phyloP scores from a whole-genome alignment of 2,888 invertebrate genomes.

The Zygaena filipendulae region DNA sequence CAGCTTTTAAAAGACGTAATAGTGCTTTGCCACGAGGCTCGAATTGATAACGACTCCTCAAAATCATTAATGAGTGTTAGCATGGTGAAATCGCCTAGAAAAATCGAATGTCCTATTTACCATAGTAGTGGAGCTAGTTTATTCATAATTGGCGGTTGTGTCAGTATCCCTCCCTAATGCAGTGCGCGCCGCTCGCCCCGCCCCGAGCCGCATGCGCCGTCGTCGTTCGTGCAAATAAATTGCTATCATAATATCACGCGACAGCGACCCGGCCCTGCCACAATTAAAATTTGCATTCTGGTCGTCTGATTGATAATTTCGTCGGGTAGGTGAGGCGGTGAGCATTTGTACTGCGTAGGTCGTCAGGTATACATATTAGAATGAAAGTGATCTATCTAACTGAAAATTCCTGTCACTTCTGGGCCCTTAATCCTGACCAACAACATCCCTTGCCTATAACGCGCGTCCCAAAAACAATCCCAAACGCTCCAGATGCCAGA shows the following conservation, averaged over 20 bases:
- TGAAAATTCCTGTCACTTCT: too few relatives aligned
- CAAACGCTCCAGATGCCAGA: too few relatives aligned
- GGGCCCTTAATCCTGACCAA: too few relatives aligned
- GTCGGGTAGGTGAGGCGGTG: slow-evolving; percentile 45
- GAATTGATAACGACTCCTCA: slow-evolving; percentile 46
- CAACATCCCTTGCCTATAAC: too few relatives aligned
- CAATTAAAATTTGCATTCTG: slow-evolving; percentile 64
- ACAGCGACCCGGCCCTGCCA: slow-evolving; percentile 34
- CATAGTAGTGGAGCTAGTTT: slow-evolving; percentile 63
- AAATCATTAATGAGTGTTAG: slow-evolving; percentile 55
- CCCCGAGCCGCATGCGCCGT: slow-evolving; percentile 24
- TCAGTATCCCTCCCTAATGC: slow-evolving; percentile 43
- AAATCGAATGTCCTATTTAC: slow-evolving; percentile 59
- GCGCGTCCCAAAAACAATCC: too few relatives aligned
- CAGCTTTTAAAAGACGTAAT: too few relatives aligned
- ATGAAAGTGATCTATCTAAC: too few relatives aligned
- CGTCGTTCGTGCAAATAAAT: slow-evolving; percentile 33
- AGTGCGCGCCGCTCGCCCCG: slow-evolving; percentile 34
- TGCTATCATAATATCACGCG: slow-evolving; percentile 46
- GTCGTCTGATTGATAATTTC: slow-evolving; percentile 57
- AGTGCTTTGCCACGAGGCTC: too few relatives aligned
- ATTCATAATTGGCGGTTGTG: slow-evolving; percentile 59
- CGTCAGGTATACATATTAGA: too few relatives aligned
- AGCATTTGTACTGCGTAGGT: slow-evolving; percentile 37
- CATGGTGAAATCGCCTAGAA: slow-evolving; percentile 58